These are phyloP conservation scores for Augochlora pura DNA, from an alignment of 1,140 invertebrate species.

Conservation along the genomic window DNA sequence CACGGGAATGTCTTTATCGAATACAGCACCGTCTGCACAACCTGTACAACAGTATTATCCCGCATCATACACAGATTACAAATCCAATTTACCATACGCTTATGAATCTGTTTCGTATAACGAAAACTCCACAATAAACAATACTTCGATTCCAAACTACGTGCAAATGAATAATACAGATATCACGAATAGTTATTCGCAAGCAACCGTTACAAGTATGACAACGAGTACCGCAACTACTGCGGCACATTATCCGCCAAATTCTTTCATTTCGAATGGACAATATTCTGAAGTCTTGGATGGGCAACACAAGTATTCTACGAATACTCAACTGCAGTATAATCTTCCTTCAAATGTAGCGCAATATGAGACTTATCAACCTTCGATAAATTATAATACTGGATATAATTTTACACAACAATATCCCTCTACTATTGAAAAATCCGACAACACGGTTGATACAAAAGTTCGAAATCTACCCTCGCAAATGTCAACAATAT, in stretches of 20 bases:
- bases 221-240: constrained; percentile 26
- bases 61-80: constrained; percentile 46
- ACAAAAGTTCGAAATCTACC: constrained; percentile 16
- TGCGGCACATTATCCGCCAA: constrained; percentile 39
- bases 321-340: constrained; percentile 39
- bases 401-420: constrained; percentile 43
- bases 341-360: constrained; percentile 35
- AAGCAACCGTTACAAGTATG: constrained; percentile 6
- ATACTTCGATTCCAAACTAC: constrained; percentile 35
- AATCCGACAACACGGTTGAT: constrained; percentile 10
- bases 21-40: constrained; percentile 34
- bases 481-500: constrained; percentile 14
- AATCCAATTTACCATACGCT: constrained; percentile 40
- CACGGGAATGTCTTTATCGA: constrained; percentile 14
- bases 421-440: constrained; percentile 48
- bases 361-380: constrained; percentile 53
- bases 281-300: constrained; percentile 27
- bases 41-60: constrained; percentile 54
- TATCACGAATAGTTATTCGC: constrained; percentile 34
- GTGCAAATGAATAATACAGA: constrained; percentile 34
- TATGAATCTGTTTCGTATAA: constrained; percentile 42
- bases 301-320: constrained; percentile 48
- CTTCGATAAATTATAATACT: constrained; percentile 30
- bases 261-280: constrained; percentile 44
- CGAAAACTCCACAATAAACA: constrained; percentile 35